Evolutionary conservation across 2,888 invertebrate species (phyloP).

Genomic region (Bellardia pandia): DNA sequence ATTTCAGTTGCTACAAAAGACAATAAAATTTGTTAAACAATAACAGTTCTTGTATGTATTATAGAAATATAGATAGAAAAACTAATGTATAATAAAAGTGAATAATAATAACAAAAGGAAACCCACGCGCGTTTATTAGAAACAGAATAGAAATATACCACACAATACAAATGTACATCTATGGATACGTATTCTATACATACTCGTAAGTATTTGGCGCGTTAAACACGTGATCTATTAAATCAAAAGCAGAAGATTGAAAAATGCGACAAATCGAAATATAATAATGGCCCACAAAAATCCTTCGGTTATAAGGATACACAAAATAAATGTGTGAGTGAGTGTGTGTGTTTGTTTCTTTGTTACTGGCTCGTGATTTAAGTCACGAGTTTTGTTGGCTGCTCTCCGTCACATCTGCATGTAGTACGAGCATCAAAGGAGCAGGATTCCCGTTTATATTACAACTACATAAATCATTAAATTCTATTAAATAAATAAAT

Average conservation of each 20-base stretch:
- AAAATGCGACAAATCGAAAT: constrained; percentile 30
- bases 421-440: constrained; percentile 4
- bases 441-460: constrained; percentile 20
- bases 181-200: neutral
- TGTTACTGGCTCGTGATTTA: constrained; percentile 54
- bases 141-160: neutral
- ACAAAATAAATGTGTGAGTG: neutral
- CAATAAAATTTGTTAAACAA: constrained; percentile 66
- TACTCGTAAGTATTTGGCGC: constrained; percentile 50
- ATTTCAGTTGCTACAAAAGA: constrained; percentile 33
- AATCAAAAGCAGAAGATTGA: constrained; percentile 22
- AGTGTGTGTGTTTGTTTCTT: neutral
- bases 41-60: neutral
- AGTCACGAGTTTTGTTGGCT: constrained; percentile 32
- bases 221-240: constrained; percentile 67
- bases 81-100: constrained; percentile 36
- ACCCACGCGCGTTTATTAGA: constrained; percentile 57
- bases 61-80: constrained; percentile 36
- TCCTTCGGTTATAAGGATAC: constrained; percentile 24
- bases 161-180: constrained; percentile 7
- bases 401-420: constrained; percentile 50
- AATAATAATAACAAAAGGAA: constrained; percentile 56
- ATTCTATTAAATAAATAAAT: constrained; percentile 27
- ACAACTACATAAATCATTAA: constrained; percentile 64
- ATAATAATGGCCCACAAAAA: constrained; percentile 54